These are phyloP conservation scores for Acipenser oxyrinchus DNA, from an alignment of 2,797 vertebrate species.

Conservation along the genomic window DNA sequence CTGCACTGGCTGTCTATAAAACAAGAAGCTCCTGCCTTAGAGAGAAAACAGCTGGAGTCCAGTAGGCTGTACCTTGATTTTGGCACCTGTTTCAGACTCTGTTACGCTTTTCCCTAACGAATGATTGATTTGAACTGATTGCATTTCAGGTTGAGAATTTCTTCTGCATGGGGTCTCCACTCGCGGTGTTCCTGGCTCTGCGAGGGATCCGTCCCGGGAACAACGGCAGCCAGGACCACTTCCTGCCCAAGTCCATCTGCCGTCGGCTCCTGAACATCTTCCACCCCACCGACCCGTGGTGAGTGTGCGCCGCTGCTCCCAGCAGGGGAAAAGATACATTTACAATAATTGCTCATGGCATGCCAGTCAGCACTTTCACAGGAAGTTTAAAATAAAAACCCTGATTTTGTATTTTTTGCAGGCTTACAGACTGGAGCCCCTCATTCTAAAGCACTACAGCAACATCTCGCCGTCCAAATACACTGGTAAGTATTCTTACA, in stretches of 20 bases:
- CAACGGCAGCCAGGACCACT: constrained; percentile 86
- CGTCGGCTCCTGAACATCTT: constrained; percentile 89
- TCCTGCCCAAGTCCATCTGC: constrained; percentile 86
- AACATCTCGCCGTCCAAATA: constrained; percentile 88
- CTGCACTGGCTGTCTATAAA: too few relatives aligned
- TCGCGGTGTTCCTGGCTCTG: constrained; percentile 90
- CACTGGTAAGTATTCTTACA: constrained; percentile 68
- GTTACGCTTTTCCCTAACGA: too few relatives aligned
- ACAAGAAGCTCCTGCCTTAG: too few relatives aligned
- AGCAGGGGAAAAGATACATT: background rate
- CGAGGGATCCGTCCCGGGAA: constrained; percentile 87
- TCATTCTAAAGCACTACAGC: constrained; percentile 94
- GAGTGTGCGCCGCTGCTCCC: constrained; percentile 39
- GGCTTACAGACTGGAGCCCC: constrained; percentile 94
- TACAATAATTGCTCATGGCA: too few relatives aligned
- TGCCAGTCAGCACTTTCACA: too few relatives aligned
- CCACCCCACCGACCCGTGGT: constrained; percentile 97
- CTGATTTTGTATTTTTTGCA: constrained; percentile 33
- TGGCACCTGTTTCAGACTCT: too few relatives aligned
- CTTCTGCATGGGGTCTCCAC: constrained; percentile 97
- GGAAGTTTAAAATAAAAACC: too few relatives aligned
- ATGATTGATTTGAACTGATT: background rate
- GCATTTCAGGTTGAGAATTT: constrained; percentile 88
- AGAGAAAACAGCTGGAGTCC: too few relatives aligned
- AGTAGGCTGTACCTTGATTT: too few relatives aligned